Evolutionary conservation across 1,140 invertebrate species (phyloP), one percentile per base, ranked within the genome.

Genomic region (Ceratina australensis): DNA sequence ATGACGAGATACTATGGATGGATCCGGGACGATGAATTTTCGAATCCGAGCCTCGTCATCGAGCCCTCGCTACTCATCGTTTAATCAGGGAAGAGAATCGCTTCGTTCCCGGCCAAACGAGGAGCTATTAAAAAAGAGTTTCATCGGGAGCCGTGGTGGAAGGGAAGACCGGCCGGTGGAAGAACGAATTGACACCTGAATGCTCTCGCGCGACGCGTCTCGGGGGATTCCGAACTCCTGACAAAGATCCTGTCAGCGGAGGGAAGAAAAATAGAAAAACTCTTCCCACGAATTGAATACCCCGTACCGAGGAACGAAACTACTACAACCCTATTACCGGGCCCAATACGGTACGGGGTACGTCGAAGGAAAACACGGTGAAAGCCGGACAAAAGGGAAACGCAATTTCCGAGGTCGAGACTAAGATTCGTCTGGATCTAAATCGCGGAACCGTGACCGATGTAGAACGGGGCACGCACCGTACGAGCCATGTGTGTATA

Each of bases 281-380:
- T 60, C 59, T 65, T 74, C 79, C 66, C 79, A 59, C 56, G 65
- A 69, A 60, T 49, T 49, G 64, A 76, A 60, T 56, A 42, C 49
- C 16, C 12, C 20, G n/a, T 3, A 54, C n/a, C 26, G 60, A 33
- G 26, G 18, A n/a, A n/a, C n/a, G n/a, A n/a, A n/a, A 33, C 72
- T 4, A 57, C 20, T 57, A 8, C 63, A 57, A 57, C 33, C 10
- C 63, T 33, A 28, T 57, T 67, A 67, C 54, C 57, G 12, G 12
- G 24, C 50, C 69, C 42, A 61, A 72, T 50, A 57, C 15, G 57
- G 18, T 8, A n/a, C 16, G 20, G 3, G 18, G 65, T n/a, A 54
- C 54, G 49, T n/a, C n/a, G n/a, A 5, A 28, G 42, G 20, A 63
- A 47, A 61, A 52, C 42, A 22, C 42, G 56, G 24, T 3, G 24